Base-by-base conservation (phyloP, 2,888 invertebrate genomes). In the Drosophila heteroneura region DNA sequence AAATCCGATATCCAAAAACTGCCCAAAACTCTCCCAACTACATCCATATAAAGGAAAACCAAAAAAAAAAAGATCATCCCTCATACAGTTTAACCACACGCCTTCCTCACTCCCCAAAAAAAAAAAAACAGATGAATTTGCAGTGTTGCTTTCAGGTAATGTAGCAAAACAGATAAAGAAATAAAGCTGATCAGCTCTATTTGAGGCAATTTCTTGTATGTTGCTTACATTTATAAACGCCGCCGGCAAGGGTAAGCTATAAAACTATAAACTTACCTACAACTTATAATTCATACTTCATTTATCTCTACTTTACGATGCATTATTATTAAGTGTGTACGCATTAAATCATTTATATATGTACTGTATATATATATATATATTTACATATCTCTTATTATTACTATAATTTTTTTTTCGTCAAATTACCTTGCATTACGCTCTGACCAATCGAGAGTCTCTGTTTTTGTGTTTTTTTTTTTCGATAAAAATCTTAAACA, bases 211-310 rank as follows among this genome's bases (percentile, higher is more conserved):
- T 60, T 73, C 44, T 41, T 52, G 44, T 51, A 69, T 54, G 63
- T 61, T 74, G 69, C 68, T 66, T 75, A 62, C 59, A 76, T 79
- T 86, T 80, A 58, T 65, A 75, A 72, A 58, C 56, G 63, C 37
- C 59, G 75, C 51, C 61, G 75, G 60, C 69, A 59, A 78, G 82
- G 89, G 89, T 89, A 89, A 89, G 89, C 90, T 89, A 89, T 90
- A 70, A 71, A 79, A 58, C 32, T 65, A 66, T 19, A 58, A 70
- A 63, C 51, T 65, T 65, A 66, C 57, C 56, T 61, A 60, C 54
- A 58, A 44, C 41, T 44, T 81, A 72, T 73, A 74, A 66, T 70
- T 69, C 59, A 74, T 75, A 69, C 57, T 65, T 70, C 79, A 70
- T 68, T 69, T 69, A 70, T 47, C 14, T 76, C 65, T 73, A 69